phyloP scores from a whole-genome alignment of 2,888 invertebrate species.

The Halocaridina rubra region DNA sequence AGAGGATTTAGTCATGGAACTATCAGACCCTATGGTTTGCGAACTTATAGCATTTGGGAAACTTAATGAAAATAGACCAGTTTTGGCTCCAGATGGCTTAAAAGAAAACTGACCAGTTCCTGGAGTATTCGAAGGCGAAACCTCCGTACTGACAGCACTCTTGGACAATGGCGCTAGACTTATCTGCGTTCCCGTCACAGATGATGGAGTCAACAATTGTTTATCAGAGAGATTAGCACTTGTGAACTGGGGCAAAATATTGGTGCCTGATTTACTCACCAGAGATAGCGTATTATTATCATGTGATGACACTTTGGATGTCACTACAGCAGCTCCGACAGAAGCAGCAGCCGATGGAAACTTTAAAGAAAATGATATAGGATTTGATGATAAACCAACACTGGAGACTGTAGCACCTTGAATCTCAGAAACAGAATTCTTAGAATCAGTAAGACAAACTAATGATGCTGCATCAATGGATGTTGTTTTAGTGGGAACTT shows the following conservation, averaged over 20 bases:
- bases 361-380: constrained; percentile 35
- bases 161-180: background rate
- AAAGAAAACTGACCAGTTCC: background rate
- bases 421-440: background rate
- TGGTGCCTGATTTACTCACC: background rate
- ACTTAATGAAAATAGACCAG: background rate
- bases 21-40: no score
- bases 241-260: background rate
- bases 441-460: background rate
- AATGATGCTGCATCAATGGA: background rate
- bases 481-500: constrained; percentile 51
- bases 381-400: background rate
- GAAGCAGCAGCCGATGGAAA: constrained; percentile 13
- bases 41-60: background rate
- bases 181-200: background rate
- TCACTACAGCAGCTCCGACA: background rate
- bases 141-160: background rate
- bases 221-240: background rate
- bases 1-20: background rate
- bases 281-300: constrained; percentile 4
- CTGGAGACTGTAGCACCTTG: no score
- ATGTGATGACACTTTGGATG: constrained; percentile 10
- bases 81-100: background rate
- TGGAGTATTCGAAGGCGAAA: background rate
- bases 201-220: background rate